Evolutionary conservation across 2,888 invertebrate genomes (phyloP), one percentile per base, ranked within the genome.

Genomic region (Chesias legatella): DNA sequence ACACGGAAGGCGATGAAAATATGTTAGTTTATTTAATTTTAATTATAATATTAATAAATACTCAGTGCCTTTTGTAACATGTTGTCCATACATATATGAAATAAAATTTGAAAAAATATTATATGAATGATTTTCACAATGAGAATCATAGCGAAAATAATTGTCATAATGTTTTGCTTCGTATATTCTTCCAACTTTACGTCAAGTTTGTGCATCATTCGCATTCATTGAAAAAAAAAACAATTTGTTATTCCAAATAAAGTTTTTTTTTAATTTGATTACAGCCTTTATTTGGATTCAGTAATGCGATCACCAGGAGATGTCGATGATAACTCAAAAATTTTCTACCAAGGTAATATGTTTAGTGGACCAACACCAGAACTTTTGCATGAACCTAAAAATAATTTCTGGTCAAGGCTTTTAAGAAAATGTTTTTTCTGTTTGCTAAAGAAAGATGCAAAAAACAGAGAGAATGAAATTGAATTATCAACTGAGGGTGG

Each of bases 281-380:
- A 11, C 71, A 88, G 86, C 42, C 66, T 88, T 37, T 67, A 72
- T 44, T 62, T 86, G 52, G 73, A 82, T 9, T 49, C 71, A 7
- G 59, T 84, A 8, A 88, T 88, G 86, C 68, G 76, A 11, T 75
- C 80, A 22, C 85, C 85, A n/a, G 59, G 64, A 23, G 79, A 81
- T 6, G 44, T 39, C 0, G 67, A 66, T 1, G 48, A 55, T 20
- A 37, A 9, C 6, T 20, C 60, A 0, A 72, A 63, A 51, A 49
- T 58, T 11, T 46, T 49, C 7, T 67, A 64, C 36, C 63, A 58
- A 1, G 53, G 42, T 10, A 44, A 49, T 34, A 46, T 56, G 3
- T 63, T 66, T 26, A 65, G 67, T 9, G 62, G 60, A 3, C 3
- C 9, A 7, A 25, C 26, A 5, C n/a, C 21, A 27, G 17, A 43